Conservation (phyloP, 2,888 invertebrate genomes). For the Augochlorella aurata region DNA sequence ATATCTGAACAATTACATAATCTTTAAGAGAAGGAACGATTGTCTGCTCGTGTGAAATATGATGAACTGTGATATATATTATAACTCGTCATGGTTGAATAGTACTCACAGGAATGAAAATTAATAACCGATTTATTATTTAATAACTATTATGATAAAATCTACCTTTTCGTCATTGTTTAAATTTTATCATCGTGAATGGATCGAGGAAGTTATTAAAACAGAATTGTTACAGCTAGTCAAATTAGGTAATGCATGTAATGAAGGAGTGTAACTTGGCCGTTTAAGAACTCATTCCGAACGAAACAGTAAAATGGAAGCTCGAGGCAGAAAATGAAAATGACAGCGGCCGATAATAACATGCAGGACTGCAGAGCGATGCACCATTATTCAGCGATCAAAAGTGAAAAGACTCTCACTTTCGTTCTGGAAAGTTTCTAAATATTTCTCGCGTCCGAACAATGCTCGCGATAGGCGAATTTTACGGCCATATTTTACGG, state of each 20-base stretch:
- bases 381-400: conserved; percentile 70
- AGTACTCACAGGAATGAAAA: neutral
- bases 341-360: neutral
- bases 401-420: conserved; percentile 77
- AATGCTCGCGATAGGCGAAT: conserved; percentile 10
- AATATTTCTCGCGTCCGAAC: conserved; percentile 59
- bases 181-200: neutral
- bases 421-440: conserved; percentile 72
- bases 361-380: conserved; percentile 6
- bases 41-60: neutral
- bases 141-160: neutral
- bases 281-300: neutral
- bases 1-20: neutral
- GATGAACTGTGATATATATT: neutral
- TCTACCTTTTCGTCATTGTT: neutral
- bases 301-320: neutral
- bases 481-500: conserved; percentile 36
- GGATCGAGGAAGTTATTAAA: neutral
- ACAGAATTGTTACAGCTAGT: neutral
- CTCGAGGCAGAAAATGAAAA: neutral
- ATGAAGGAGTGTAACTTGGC: neutral
- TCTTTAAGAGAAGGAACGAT: neutral
- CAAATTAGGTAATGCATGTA: neutral
- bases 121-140: neutral
- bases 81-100: no score